Evolutionary conservation across 2,888 invertebrate species (phyloP).

Genomic region (Priocnemis perturbator): DNA sequence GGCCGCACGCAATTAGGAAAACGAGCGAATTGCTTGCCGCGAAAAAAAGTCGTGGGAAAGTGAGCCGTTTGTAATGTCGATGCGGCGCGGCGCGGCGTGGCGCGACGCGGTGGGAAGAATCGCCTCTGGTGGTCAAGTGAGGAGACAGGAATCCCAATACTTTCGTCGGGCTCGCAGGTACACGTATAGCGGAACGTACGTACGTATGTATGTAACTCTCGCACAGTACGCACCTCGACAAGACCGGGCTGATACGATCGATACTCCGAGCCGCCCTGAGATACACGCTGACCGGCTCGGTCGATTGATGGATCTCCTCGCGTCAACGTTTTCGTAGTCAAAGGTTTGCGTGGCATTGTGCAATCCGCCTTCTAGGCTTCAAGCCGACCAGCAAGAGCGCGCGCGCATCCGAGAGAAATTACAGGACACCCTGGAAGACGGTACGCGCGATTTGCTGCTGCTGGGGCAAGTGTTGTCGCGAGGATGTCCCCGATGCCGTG

Average conservation of each 20-base stretch:
- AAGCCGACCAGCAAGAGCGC: too few species aligned
- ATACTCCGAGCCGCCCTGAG: conserved; percentile 32
- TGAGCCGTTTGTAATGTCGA: conserved; percentile 45
- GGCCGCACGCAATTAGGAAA: background rate
- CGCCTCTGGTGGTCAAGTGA: conserved; percentile 33
- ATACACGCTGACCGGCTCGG: conserved; percentile 27
- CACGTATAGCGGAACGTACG: too few species aligned
- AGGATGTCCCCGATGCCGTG: too few species aligned
- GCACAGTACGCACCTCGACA: conserved; percentile 42
- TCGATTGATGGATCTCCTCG: conserved; percentile 55
- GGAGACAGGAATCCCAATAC: conserved; percentile 50
- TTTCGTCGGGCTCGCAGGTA: conserved; percentile 46
- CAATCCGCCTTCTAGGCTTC: conserved; percentile 15
- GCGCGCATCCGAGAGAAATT: conserved; percentile 38
- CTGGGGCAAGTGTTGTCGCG: too few species aligned
- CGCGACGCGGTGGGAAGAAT: background rate
- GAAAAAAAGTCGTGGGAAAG: conserved; percentile 65
- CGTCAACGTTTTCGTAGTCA: conserved; percentile 58
- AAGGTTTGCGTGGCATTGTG: conserved; percentile 45
- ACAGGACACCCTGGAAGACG: conserved; percentile 17
- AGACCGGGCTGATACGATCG: conserved; percentile 53
- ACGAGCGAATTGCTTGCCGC: conserved; percentile 23
- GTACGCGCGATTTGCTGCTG: too few species aligned
- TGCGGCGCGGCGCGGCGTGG: conserved; percentile 34
- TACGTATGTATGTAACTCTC: too few species aligned